These are phyloP conservation scores for Panagrolaimus sp. DNA, from an alignment of 1,140 invertebrate species.

Conservation along the genomic window DNA sequence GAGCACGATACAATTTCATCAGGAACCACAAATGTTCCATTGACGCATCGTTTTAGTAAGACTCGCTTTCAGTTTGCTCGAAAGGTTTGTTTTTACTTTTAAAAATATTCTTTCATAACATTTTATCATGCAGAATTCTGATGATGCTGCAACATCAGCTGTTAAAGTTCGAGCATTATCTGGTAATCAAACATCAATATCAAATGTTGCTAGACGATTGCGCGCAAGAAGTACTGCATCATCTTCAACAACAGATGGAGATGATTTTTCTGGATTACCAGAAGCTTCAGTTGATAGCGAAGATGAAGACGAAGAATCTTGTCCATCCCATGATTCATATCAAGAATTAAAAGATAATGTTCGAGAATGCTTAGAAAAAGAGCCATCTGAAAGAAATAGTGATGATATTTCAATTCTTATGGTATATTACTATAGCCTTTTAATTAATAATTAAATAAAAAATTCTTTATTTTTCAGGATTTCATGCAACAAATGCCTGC, in stretches of 20 bases:
- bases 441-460: not conserved
- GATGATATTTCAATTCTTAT: constrained; percentile 90
- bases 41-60: constrained; percentile 24
- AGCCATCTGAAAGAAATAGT: constrained; percentile 81
- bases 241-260: constrained; percentile 49
- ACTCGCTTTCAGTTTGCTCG: constrained; percentile 25
- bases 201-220: constrained; percentile 59
- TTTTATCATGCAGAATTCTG: not conserved
- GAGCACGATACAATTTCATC: not conserved
- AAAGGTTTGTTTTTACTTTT: constrained; percentile 21
- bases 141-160: constrained; percentile 11
- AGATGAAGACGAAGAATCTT: constrained; percentile 75
- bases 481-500: constrained; percentile 87
- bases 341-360: constrained; percentile 76
- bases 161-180: constrained; percentile 32
- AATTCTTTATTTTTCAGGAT: constrained; percentile 62
- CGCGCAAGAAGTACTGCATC: constrained; percentile 52
- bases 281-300: constrained; percentile 89
- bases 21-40: constrained; percentile 12
- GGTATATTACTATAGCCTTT: constrained; percentile 14
- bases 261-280: constrained; percentile 64
- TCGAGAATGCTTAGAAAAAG: constrained; percentile 91
- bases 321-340: constrained; percentile 69
- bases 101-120: not conserved
- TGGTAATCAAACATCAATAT: constrained; percentile 1